Conservation (phyloP, 1,140 invertebrate genomes). For the Camponotus vicinus region DNA sequence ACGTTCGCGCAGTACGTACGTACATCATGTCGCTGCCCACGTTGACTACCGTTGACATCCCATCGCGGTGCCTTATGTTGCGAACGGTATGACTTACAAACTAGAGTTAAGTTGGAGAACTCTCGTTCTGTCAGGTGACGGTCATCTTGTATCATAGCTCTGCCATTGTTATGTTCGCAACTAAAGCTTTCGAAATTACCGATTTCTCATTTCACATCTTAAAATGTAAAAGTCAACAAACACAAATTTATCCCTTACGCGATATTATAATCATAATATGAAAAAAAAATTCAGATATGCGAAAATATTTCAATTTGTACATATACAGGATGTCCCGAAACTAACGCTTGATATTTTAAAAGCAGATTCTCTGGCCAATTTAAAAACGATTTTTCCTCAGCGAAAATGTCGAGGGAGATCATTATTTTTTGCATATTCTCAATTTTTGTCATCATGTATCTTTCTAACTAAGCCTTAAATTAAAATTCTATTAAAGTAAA, state of each 20-base stretch:
- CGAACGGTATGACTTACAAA: constrained; percentile 52
- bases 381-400: too few relatives aligned
- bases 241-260: background rate
- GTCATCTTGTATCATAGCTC: constrained; percentile 17
- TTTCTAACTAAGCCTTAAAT: too few relatives aligned
- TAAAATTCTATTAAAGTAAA: too few relatives aligned
- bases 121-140: constrained; percentile 31
- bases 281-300: background rate
- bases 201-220: background rate
- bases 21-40: constrained; percentile 57
- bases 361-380: too few relatives aligned
- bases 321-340: too few relatives aligned
- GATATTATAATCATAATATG: background rate
- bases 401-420: too few relatives aligned
- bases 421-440: too few relatives aligned
- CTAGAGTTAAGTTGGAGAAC: constrained; percentile 36
- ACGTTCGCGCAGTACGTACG: constrained; percentile 41
- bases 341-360: too few relatives aligned
- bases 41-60: constrained; percentile 53
- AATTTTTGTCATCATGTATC: too few relatives aligned
- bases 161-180: background rate
- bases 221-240: constrained; percentile 4
- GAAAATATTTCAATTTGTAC: background rate
- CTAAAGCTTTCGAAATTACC: constrained; percentile 10
- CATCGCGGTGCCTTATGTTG: background rate